phyloP scores from a whole-genome alignment of 1,140 invertebrate genomes.

The Drosophila paulistorum region DNA sequence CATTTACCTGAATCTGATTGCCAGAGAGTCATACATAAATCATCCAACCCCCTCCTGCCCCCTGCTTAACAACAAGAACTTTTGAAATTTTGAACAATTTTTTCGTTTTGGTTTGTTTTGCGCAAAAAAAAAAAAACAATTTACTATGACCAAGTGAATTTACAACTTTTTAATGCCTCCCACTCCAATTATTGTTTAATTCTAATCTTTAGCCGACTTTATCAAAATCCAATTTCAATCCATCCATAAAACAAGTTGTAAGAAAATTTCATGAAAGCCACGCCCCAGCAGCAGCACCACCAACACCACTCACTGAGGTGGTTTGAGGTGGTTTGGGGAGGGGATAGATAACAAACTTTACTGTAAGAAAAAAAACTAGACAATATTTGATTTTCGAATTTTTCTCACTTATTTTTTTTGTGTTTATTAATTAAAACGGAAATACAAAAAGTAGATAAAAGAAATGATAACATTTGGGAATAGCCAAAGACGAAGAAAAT shows the following conservation, averaged over 20 bases:
- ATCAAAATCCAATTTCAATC: slow-evolving; percentile 12
- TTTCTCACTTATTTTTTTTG: not conserved
- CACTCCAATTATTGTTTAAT: not conserved
- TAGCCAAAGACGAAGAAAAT: not conserved
- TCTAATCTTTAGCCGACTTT: not conserved
- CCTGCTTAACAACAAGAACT: slow-evolving; percentile 39
- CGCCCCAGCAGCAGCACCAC: not conserved
- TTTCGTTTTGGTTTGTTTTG: not conserved
- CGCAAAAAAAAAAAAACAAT: not conserved
- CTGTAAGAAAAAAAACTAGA: slow-evolving; percentile 1
- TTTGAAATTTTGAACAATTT: slow-evolving; percentile 21
- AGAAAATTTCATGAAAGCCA: not conserved
- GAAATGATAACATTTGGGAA: slow-evolving; percentile 1
- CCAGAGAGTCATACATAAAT: slow-evolving; percentile 4
- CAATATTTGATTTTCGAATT: slow-evolving; percentile 8
- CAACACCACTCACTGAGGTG: no score
- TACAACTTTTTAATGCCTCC: not conserved
- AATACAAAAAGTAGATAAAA: slow-evolving; percentile 9
- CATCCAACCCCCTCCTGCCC: slow-evolving; percentile 7
- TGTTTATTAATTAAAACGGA: slow-evolving; percentile 6
- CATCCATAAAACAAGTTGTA: slow-evolving; percentile 2
- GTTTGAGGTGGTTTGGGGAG: not conserved
- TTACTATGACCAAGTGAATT: not conserved
- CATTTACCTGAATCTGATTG: slow-evolving; percentile 63
- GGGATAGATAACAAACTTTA: slow-evolving; percentile 4